phyloP scores from a whole-genome alignment of 2,888 invertebrate species.

The Agonopterix arenella region DNA sequence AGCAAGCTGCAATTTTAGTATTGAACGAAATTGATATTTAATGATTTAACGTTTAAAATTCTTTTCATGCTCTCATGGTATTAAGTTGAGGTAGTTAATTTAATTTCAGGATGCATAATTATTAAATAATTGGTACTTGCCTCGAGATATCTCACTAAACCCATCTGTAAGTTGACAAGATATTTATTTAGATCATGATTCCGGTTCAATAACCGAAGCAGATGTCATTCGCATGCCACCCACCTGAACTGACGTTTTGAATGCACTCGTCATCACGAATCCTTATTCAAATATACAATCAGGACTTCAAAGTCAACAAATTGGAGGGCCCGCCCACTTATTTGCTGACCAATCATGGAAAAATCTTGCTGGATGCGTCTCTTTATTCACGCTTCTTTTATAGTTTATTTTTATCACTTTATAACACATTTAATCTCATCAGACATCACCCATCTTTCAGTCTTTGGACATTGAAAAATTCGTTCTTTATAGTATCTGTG shows the following conservation, averaged over 20 bases:
- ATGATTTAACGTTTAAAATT: too few relatives aligned
- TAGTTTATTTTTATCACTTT: too few relatives aligned
- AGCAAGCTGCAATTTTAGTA: neutral
- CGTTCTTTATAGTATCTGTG: too few relatives aligned
- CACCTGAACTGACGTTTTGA: slow-evolving; percentile 37
- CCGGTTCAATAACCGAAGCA: slow-evolving; percentile 37
- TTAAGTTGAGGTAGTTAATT: neutral
- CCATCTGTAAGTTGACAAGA: neutral
- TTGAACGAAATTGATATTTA: neutral
- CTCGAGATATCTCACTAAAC: too few relatives aligned
- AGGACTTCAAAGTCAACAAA: slow-evolving; percentile 57
- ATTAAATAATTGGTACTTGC: too few relatives aligned
- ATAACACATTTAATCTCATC: too few relatives aligned
- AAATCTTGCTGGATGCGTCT: slow-evolving; percentile 19
- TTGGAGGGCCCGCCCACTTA: slow-evolving; percentile 55
- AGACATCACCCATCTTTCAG: too few relatives aligned
- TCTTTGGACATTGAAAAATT: too few relatives aligned
- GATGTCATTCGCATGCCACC: slow-evolving; percentile 40
- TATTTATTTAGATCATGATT: slow-evolving; percentile 1
- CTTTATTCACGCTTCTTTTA: neutral
- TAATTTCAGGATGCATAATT: too few relatives aligned
- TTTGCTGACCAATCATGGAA: slow-evolving; percentile 25
- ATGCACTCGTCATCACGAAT: slow-evolving; percentile 38
- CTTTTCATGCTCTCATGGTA: too few relatives aligned
- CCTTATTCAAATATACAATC: slow-evolving; percentile 54